Percentiles rank a stretch among this genome's conserved stretches.
phyloP scores from a whole-genome alignment of 37 sponge, comb jelly and placozoan genomes.

The Hormiphora californensis region DNA sequence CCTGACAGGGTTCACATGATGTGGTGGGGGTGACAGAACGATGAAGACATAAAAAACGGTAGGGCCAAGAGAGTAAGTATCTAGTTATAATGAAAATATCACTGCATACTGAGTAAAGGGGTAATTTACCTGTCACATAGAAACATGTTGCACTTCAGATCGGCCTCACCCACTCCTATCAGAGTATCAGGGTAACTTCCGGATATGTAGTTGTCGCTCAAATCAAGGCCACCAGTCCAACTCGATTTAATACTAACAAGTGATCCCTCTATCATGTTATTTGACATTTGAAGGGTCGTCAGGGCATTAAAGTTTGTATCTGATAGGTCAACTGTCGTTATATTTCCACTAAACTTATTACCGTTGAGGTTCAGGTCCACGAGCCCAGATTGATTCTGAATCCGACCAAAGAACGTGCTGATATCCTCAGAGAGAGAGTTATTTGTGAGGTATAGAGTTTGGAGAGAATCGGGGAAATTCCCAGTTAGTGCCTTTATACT shows the following conservation, averaged over 20 bases:
- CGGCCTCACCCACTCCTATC: background rate
- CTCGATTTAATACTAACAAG: background rate
- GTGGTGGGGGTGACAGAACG: background rate
- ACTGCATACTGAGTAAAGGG: no score
- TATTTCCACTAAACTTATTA: background rate
- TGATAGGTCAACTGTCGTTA: background rate
- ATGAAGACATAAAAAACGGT: background rate
- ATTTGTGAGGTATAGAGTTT: background rate
- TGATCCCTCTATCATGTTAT: background rate
- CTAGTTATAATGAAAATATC: background rate
- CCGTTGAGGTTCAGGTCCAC: background rate
- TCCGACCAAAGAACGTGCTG: background rate
- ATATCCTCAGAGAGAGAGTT: slow-evolving; percentile 8
- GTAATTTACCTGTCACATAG: background rate
- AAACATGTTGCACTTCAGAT: background rate
- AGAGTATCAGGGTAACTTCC: background rate
- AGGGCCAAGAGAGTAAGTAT: background rate
- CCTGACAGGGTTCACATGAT: background rate
- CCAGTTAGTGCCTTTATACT: background rate
- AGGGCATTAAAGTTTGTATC: background rate
- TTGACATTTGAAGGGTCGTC: background rate
- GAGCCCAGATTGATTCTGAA: background rate
- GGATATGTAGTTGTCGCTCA: background rate
- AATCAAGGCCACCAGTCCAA: background rate
- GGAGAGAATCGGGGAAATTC: background rate